Percentiles rank a stretch among this genome's conserved stretches.
phyloP scores from a whole-genome alignment of 2,113 vertebrate species.

The Romanogobio albipinnatus region DNA sequence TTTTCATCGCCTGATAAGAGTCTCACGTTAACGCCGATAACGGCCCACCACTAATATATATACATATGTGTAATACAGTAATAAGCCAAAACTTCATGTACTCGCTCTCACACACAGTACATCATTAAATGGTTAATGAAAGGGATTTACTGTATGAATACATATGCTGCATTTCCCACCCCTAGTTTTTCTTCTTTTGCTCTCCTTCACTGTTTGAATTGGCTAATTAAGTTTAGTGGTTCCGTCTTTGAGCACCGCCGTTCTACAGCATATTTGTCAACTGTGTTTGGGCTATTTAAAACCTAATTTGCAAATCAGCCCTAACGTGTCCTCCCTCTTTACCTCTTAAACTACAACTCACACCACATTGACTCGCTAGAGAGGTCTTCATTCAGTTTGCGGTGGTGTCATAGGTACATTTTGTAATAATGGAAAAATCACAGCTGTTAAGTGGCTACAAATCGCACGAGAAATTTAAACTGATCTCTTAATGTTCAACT shows the following conservation, averaged over 20 bases:
- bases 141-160: background rate
- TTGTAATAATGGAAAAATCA: constrained; percentile 14
- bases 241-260: constrained; percentile 5
- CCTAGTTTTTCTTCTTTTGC: background rate
- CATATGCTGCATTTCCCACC: background rate
- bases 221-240: constrained; percentile 46
- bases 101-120: no score
- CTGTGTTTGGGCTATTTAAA: constrained; percentile 36
- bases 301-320: constrained; percentile 42
- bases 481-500: background rate
- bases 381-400: background rate
- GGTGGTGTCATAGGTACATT: background rate
- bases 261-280: constrained; percentile 36
- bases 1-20: no score
- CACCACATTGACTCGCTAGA: background rate
- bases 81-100: no score
- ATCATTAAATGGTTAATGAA: no score
- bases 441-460: background rate
- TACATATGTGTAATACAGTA: no score
- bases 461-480: background rate
- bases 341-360: constrained; percentile 26
- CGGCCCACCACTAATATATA: no score
- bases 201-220: background rate
- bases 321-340: constrained; percentile 19
- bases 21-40: no score